Base-by-base conservation (phyloP, 2,113 vertebrate species). In the Turdus rufiventris region DNA sequence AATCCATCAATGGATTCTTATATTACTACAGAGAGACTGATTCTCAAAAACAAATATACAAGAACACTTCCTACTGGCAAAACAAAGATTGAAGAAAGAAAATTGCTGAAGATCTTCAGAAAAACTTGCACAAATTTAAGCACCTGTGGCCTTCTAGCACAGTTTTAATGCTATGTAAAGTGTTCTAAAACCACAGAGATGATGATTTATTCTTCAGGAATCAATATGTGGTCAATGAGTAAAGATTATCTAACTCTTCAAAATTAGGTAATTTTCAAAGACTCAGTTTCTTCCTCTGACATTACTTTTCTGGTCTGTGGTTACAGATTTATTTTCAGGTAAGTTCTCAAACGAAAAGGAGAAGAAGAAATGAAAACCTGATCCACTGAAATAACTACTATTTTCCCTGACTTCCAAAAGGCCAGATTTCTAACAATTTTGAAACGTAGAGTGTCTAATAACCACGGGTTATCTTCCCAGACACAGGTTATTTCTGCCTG, bases 211-310 rank as follows among this genome's bases (percentile, higher is more conserved):
- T 68, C 62, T 56, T 77, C 16, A 73, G 24, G 10, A 28, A 65
- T 77, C 29, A n/a, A 21, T 31, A 15, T 31, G 6, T 45, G 33
- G 9, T 45, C 25, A 50, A 57, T 36, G 17, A 70, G 45, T 31
- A 36, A 14, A 40, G 1, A 7, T 53, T 70, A 62, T n/a, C 24
- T 73, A 65, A 45, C 6, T 89, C 38, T 66, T 70, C 9, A 65
- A 62, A 77, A 61, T 60, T 25, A 50, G 15, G 8, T 53, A 58
- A 26, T 84, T 73, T 73, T 77, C 34, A 47, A 67, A 81, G 43
- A 48, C 10, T 58, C 0, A 0, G 7, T 45, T 54, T 72, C 62
- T 70, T 61, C 24, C 33, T 73, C 31, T 57, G 50, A 31, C 6
- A n/a, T 48, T 50, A 20, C 54, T 88, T 67, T 13, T 75, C 70